These are phyloP conservation scores for Pandion haliaetus DNA, from an alignment of 2,113 vertebrate genomes.

Conservation along the genomic window DNA sequence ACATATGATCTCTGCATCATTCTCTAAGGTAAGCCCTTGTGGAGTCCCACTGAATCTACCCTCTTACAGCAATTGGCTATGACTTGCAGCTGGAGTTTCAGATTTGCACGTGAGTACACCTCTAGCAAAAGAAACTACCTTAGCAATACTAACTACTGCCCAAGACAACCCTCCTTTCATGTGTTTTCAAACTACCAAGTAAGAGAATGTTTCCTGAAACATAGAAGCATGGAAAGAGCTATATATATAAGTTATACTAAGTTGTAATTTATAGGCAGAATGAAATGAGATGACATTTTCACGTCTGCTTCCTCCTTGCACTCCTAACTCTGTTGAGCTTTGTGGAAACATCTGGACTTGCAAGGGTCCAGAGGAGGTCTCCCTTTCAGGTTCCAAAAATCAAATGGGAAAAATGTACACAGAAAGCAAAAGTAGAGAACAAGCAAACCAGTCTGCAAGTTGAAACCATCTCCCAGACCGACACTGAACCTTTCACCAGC, in stretches of 20 bases:
- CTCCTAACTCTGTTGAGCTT: neutral
- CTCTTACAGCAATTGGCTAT: neutral
- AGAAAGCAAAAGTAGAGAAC: neutral
- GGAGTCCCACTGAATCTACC: neutral
- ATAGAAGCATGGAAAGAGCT: neutral
- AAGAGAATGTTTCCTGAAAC: neutral
- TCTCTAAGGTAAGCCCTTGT: neutral
- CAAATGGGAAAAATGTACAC: neutral
- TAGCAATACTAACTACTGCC: neutral
- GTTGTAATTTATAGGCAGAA: neutral
- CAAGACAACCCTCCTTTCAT: neutral
- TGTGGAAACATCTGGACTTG: neutral
- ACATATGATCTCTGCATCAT: neutral
- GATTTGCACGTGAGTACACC: neutral
- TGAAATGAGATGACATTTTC: neutral
- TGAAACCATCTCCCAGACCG: neutral
- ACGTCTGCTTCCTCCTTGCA: neutral
- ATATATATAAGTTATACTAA: neutral
- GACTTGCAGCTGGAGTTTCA: neutral
- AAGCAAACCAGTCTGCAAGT: neutral
- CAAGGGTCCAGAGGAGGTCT: neutral
- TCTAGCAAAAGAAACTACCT: neutral
- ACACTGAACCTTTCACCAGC: rapidly evolving
- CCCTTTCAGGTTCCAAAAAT: neutral
- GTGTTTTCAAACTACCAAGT: neutral